Base-by-base conservation (phyloP, 2,888 invertebrate species). In the Dasypolia templi region DNA sequence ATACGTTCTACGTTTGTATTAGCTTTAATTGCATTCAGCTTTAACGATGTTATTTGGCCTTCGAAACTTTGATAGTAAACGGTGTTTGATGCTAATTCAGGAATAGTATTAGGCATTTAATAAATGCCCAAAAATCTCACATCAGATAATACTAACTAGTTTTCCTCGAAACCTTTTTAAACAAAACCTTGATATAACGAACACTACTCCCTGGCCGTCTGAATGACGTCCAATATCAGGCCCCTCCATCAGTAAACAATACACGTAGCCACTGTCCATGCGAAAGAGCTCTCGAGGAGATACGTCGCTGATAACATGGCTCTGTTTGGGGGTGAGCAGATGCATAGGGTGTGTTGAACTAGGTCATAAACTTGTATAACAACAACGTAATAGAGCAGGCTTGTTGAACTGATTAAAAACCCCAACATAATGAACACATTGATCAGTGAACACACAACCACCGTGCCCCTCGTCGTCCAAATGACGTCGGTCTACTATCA, bases 181-280 rank as follows among this genome's bases (percentile, higher is more conserved):
- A 14, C 22, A 39, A 51, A 63, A 58, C 19, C 49, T 51, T 51
- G 14, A 35, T 2, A 35, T 35, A 35, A 35, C 6, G 35, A 35
- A 55, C 3, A 44, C 14, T 19, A 32, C 9, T 35, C 42, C 22
- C 39, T 32, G 9, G n/a, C 51, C 39, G 46, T 64, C 63, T 4
- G 55, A 64, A 49, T 71, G 79, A 79, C 55, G 55, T 79, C 39
- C 39, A 61, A 26, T 71, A 61, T 77, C 79, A 49, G 22, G 12
- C 46, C 14, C 35, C 46, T 61, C 53, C n/a, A 77, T 79, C 72
- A 61, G 35, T 49, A 69, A 65, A 81, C 68, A 81, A 74, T 74
- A 69, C 81, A 64, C 55, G 55, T 69, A 71, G 49, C 72, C 72
- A 55, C 32, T 79, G 64, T 22, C 64, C 72, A 72, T 32, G 42